Evolutionary conservation across 2,113 vertebrate species (phyloP).

Genomic region (Otus sunia): DNA sequence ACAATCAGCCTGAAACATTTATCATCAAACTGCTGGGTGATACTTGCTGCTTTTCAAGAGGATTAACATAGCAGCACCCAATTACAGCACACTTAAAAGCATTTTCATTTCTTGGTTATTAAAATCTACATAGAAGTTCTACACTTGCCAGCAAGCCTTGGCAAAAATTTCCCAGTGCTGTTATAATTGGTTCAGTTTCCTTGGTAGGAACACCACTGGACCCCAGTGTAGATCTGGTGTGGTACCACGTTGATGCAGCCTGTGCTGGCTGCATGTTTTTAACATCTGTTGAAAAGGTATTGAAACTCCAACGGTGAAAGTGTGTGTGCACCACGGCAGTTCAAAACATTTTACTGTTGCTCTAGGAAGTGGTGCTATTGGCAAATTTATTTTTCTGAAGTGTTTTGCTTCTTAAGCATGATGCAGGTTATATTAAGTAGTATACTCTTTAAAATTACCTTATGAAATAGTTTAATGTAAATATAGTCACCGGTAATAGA

Average conservation of each 20-base stretch:
- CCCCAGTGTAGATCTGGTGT: not conserved
- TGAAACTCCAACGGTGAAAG: not conserved
- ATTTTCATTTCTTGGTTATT: not conserved
- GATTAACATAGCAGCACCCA: not conserved
- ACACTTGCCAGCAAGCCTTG: not conserved
- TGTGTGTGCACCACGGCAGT: not conserved
- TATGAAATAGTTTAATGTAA: not conserved
- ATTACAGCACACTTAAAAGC: not conserved
- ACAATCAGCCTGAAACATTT: not conserved
- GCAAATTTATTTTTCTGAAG: not conserved
- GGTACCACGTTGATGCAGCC: rapidly evolving
- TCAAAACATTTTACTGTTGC: not conserved
- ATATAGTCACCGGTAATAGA: not conserved
- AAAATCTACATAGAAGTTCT: not conserved
- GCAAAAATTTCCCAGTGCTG: not conserved
- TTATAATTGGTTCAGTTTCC: not conserved
- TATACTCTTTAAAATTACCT: not conserved
- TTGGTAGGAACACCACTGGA: not conserved
- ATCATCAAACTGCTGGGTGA: not conserved
- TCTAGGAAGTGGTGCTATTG: not conserved
- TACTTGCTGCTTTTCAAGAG: not conserved
- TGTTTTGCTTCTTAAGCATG: not conserved
- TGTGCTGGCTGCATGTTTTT: rapidly evolving
- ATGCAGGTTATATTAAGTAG: not conserved
- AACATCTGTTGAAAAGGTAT: not conserved